Evolutionary conservation across 2,888 invertebrate species (phyloP).

Genomic region (Synanthedon myopaeformis): DNA sequence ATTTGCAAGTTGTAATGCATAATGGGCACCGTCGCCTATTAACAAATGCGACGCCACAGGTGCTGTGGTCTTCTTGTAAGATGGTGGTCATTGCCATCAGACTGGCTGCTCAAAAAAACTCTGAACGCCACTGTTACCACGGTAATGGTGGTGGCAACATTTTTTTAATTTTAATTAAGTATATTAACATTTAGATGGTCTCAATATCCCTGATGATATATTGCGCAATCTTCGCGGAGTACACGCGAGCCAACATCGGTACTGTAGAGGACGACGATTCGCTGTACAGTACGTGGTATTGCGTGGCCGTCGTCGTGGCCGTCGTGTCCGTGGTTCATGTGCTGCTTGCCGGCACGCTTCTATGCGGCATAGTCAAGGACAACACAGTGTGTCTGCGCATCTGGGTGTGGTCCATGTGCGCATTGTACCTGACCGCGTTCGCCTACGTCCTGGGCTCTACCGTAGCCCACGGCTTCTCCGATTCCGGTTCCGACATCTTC

Average conservation of each 20-base stretch:
- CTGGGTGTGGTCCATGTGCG: conserved; percentile 41
- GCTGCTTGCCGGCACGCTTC: conserved; percentile 29
- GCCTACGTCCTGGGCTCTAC: conserved; percentile 15
- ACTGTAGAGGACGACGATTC: conserved; percentile 34
- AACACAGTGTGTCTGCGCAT: conserved; percentile 1
- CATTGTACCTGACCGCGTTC: conserved; percentile 23
- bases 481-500: conserved; percentile 50
- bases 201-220: conserved; percentile 29
- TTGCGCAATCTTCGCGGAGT: conserved; percentile 32
- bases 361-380: conserved; percentile 35
- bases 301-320: conserved; percentile 22
- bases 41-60: too few species aligned
- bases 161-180: too few species aligned
- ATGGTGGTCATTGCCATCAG: too few species aligned
- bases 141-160: too few species aligned
- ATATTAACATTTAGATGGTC: conserved; percentile 19
- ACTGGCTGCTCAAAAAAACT: too few species aligned
- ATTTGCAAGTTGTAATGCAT: too few species aligned
- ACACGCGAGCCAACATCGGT: conserved; percentile 19
- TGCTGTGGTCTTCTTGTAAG: too few species aligned
- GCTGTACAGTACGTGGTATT: conserved; percentile 34
- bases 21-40: too few species aligned
- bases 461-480: conserved; percentile 19
- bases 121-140: too few species aligned
- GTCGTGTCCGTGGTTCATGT: conserved; percentile 32